Conservation (phyloP, 2,113 vertebrate species). For the Archocentrus centrarchus region DNA sequence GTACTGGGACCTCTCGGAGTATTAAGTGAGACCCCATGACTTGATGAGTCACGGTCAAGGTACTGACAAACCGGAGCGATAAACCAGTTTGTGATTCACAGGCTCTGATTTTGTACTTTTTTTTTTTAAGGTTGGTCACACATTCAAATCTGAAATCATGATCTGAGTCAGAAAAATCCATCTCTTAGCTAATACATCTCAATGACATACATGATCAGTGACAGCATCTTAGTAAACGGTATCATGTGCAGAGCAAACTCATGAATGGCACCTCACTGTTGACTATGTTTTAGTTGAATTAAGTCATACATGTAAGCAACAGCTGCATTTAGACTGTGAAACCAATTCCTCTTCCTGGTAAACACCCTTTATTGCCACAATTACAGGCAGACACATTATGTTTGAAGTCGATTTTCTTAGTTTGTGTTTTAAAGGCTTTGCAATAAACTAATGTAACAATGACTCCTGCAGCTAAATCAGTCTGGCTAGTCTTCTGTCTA, state of each 20-base stretch:
- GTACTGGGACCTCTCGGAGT: background rate
- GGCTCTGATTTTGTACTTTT: background rate
- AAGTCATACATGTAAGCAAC: conserved; percentile 10
- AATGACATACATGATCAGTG: conserved; percentile 17
- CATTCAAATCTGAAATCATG: background rate
- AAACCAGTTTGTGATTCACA: background rate
- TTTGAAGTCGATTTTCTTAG: conserved; percentile 18
- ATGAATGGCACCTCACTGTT: conserved; percentile 6
- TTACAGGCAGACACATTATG: conserved; percentile 14
- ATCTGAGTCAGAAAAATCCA: background rate
- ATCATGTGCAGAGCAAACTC: background rate
- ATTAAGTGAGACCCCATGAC: background rate
- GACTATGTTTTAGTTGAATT: conserved; percentile 15
- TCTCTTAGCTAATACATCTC: background rate
- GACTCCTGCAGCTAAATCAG: conserved; percentile 17
- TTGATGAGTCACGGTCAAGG: background rate
- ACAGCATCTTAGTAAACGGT: background rate
- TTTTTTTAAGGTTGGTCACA: background rate
- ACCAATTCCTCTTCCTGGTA: background rate
- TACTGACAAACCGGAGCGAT: background rate
- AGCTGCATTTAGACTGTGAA: conserved; percentile 16
- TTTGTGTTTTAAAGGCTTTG: background rate
- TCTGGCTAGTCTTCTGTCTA: conserved; percentile 14
- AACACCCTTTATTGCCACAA: conserved; percentile 30
- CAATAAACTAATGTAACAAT: background rate